Conservation (phyloP, 1,140 invertebrate species). For the Drosophila repleta region DNA sequence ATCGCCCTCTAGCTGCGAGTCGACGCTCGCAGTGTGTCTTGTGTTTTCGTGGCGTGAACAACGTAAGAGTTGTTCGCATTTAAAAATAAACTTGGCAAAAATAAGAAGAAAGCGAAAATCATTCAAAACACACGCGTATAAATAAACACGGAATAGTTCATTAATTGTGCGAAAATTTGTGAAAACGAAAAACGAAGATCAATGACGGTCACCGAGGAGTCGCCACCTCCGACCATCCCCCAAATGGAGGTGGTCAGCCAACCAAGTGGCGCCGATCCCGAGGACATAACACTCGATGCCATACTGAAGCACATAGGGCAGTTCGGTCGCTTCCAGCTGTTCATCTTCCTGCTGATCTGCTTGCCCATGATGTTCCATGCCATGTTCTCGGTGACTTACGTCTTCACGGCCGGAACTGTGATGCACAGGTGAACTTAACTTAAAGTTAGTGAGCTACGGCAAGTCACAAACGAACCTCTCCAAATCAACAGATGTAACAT, state of each 20-base stretch:
- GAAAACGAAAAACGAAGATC: slow-evolving; percentile 17
- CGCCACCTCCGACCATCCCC: slow-evolving; percentile 19
- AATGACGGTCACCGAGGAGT: slow-evolving; percentile 56
- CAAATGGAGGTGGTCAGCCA: slow-evolving; percentile 3
- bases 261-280: slow-evolving; percentile 49
- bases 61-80: slow-evolving; percentile 30
- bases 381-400: slow-evolving; percentile 85
- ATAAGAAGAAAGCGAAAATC: slow-evolving; percentile 9
- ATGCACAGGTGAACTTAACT: slow-evolving; percentile 85
- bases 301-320: slow-evolving; percentile 85
- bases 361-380: slow-evolving; percentile 85
- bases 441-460: slow-evolving; percentile 7
- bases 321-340: slow-evolving; percentile 86
- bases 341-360: slow-evolving; percentile 85
- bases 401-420: slow-evolving; percentile 86
- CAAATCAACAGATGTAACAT: slow-evolving; percentile 86
- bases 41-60: slow-evolving; percentile 43
- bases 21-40: slow-evolving; percentile 32
- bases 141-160: slow-evolving; percentile 37
- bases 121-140: slow-evolving; percentile 29
- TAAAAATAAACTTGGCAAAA: slow-evolving; percentile 49
- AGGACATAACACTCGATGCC: slow-evolving; percentile 72
- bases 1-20: slow-evolving; percentile 1
- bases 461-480: slow-evolving; percentile 4
- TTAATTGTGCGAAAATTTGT: slow-evolving; percentile 16